Evolutionary conservation across 2,797 vertebrate species (phyloP).

Genomic region (Stomatorhinus walkeri): DNA sequence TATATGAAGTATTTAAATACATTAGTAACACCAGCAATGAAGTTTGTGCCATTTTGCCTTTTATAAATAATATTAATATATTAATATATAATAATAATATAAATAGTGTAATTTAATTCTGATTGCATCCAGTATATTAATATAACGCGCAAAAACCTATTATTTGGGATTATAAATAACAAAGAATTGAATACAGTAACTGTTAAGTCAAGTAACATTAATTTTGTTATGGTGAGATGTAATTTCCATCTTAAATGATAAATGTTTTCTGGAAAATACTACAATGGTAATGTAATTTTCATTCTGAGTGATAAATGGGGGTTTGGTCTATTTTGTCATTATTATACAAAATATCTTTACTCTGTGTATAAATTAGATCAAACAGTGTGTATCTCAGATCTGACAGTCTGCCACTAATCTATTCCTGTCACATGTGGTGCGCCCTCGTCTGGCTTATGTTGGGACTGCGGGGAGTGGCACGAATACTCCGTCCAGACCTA

Average conservation of each 20-base stretch:
- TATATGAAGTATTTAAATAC: not conserved
- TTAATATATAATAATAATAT: too few species aligned
- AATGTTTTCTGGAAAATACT: not conserved
- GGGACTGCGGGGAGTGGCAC: slow-evolving; percentile 66
- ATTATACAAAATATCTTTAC: not conserved
- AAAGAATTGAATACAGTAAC: not conserved
- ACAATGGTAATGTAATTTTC: not conserved
- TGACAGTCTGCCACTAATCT: not conserved
- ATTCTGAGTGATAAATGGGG: not conserved
- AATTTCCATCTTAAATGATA: not conserved
- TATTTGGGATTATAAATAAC: not conserved
- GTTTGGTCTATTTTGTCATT: not conserved
- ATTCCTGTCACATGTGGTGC: not conserved
- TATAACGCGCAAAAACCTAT: not conserved
- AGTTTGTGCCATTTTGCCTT: not conserved
- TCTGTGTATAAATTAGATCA: not conserved
- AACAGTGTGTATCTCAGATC: not conserved
- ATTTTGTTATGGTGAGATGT: not conserved
- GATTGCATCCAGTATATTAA: not conserved
- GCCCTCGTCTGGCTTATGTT: slow-evolving; percentile 70
- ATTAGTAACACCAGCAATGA: not conserved
- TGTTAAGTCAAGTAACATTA: not conserved
- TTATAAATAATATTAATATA: not conserved
- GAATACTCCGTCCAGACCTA: slow-evolving; percentile 67
- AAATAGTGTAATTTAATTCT: not conserved